These are phyloP conservation scores for Zaprionus obscuricornis DNA, from an alignment of 2,888 invertebrate genomes.

Conservation along the genomic window DNA sequence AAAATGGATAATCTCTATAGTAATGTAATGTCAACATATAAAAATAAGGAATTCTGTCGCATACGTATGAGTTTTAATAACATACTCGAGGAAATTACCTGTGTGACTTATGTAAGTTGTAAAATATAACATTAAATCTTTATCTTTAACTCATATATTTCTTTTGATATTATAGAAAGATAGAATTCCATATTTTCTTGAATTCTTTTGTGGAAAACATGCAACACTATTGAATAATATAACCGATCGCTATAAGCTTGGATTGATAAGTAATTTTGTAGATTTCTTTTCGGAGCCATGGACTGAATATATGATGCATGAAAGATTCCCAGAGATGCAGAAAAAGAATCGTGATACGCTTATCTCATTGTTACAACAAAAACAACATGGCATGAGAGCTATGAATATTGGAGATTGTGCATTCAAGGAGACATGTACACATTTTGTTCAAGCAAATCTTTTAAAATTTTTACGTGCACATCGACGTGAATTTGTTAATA, in stretches of 20 bases:
- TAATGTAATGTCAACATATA: constrained; percentile 56
- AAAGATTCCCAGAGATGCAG: constrained; percentile 64
- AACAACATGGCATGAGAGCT: background rate
- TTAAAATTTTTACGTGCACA: constrained; percentile 64
- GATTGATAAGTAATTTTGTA: constrained; percentile 62
- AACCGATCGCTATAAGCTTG: constrained; percentile 44
- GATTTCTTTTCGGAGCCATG: constrained; percentile 67
- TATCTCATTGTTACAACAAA: constrained; percentile 30
- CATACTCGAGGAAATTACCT: constrained; percentile 71
- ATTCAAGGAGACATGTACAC: constrained; percentile 14
- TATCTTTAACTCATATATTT: background rate
- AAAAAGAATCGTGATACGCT: constrained; percentile 28
- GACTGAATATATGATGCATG: constrained; percentile 76
- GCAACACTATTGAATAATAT: constrained; percentile 73
- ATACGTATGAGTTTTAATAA: constrained; percentile 54
- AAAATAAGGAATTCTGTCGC: constrained; percentile 68
- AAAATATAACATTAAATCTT: background rate
- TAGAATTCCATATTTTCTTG: constrained; percentile 58
- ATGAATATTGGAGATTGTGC: constrained; percentile 26
- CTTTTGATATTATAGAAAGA: constrained; percentile 1
- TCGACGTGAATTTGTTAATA: constrained; percentile 62
- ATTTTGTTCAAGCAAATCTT: constrained; percentile 57
- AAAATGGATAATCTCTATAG: constrained; percentile 52
- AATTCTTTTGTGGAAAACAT: constrained; percentile 74
- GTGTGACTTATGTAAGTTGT: constrained; percentile 62